phyloP scores from a whole-genome alignment of 2,888 invertebrate species.

The Macaria notata region DNA sequence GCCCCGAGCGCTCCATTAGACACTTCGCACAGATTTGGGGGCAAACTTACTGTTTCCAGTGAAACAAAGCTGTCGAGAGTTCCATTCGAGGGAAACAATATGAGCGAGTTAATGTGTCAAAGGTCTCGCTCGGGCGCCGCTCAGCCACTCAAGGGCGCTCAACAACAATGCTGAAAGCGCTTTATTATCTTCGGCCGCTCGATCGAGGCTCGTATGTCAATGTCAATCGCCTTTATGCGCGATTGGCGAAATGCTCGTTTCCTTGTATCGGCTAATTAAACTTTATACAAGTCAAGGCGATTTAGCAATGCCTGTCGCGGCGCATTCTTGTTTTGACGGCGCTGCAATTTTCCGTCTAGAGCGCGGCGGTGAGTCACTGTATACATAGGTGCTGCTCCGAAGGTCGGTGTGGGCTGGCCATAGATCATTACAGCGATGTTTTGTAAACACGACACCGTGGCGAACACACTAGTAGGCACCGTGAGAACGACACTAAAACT shows the following conservation, averaged over 20 bases:
- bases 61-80: constrained; percentile 47
- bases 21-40: constrained; percentile 72
- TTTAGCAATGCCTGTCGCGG: constrained; percentile 18
- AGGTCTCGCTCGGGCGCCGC: constrained; percentile 37
- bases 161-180: constrained; percentile 21
- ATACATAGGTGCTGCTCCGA: constrained; percentile 37
- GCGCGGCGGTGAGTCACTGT: constrained; percentile 46
- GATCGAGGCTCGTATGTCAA: constrained; percentile 20
- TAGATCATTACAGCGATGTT: constrained; percentile 31
- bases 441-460: constrained; percentile 11
- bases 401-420: constrained; percentile 43
- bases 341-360: constrained; percentile 50
- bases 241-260: constrained; percentile 12
- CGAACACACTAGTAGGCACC: constrained; percentile 1
- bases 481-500: background rate
- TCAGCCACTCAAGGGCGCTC: constrained; percentile 38
- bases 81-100: constrained; percentile 36
- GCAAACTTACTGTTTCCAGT: constrained; percentile 54
- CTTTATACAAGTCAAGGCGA: constrained; percentile 25
- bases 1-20: constrained; percentile 70
- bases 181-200: constrained; percentile 13
- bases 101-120: constrained; percentile 43
- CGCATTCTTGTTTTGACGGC: constrained; percentile 45
- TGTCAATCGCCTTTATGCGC: constrained; percentile 18
- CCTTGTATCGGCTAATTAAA: constrained; percentile 14